Percentiles rank a stretch among this genome's conserved stretches.
phyloP scores from a whole-genome alignment of 2,113 vertebrate species.

The Donacobius atricapilla region DNA sequence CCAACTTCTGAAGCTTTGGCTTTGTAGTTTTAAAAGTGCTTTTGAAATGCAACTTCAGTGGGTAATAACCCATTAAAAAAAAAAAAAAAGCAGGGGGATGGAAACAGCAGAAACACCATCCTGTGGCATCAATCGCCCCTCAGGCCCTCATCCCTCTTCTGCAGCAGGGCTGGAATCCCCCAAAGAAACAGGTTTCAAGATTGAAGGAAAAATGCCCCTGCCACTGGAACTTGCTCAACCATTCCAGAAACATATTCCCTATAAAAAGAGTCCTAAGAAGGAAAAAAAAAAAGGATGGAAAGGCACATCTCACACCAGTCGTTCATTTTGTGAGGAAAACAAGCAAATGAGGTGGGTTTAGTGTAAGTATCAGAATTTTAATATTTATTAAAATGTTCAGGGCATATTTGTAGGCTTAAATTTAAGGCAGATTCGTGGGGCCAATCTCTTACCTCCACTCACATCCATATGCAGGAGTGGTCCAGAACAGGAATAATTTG shows the following conservation, averaged over 20 bases:
- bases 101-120: neutral
- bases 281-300: neutral
- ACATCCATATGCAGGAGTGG: neutral
- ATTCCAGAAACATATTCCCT: neutral
- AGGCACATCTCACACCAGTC: neutral
- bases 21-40: neutral
- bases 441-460: neutral
- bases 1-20: neutral
- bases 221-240: neutral
- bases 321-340: neutral
- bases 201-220: neutral
- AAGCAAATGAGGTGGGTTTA: accelerated
- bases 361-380: neutral
- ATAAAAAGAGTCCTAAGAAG: neutral
- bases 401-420: neutral
- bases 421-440: neutral
- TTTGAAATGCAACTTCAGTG: neutral
- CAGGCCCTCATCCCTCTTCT: neutral
- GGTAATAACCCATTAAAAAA: neutral
- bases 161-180: neutral
- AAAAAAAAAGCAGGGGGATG: neutral
- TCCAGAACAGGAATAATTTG: neutral
- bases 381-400: neutral
- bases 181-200: neutral
- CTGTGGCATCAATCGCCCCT: neutral